Evolutionary conservation across 2,888 invertebrate genomes (phyloP).

Genomic region (Volucella zonaria): DNA sequence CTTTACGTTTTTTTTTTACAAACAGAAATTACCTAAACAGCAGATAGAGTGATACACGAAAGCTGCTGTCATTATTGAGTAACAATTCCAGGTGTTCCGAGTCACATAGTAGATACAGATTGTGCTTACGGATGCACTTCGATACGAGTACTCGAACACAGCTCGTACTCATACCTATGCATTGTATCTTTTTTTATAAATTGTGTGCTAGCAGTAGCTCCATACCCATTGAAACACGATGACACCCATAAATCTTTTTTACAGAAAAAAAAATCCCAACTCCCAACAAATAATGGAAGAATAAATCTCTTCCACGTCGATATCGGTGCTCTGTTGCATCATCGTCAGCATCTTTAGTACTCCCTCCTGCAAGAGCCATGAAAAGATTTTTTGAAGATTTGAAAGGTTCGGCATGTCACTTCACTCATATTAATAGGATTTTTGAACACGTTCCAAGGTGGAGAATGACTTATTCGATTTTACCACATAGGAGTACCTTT

Average conservation of each 20-base stretch:
- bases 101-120: constrained; percentile 7
- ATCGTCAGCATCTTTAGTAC: not conserved
- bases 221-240: not conserved
- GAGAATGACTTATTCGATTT: constrained; percentile 13
- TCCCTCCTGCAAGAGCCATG: not conserved
- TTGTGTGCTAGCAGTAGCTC: no score
- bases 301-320: constrained; percentile 32
- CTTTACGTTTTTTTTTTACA: no score
- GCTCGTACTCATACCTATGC: no score
- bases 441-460: constrained; percentile 48
- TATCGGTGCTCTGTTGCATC: constrained; percentile 32
- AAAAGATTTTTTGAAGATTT: constrained; percentile 12
- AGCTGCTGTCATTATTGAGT: constrained; percentile 43
- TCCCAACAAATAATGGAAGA: constrained; percentile 13
- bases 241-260: constrained; percentile 41
- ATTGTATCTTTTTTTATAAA: no score
- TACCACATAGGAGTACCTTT: constrained; percentile 11
- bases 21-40: no score
- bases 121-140: constrained; percentile 45
- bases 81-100: constrained; percentile 54
- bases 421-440: constrained; percentile 35
- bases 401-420: constrained; percentile 40
- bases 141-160: not conserved
- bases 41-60: not conserved
- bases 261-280: not conserved